Evolutionary conservation across 2,888 invertebrate species (phyloP), one percentile per base, ranked within the genome.

Genomic region (Apodemia zela): DNA sequence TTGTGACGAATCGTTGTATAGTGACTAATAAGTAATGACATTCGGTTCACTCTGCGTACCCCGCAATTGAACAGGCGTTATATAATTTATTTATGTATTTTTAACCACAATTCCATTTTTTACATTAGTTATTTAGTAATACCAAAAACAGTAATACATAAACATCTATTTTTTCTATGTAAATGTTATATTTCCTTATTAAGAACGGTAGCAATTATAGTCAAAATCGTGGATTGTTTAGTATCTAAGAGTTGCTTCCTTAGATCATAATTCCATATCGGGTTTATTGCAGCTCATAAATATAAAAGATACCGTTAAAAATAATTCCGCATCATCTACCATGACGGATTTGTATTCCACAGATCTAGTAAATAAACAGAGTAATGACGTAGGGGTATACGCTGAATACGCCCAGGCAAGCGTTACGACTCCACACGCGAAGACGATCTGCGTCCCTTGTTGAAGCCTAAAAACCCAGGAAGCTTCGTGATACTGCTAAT

Each of bases 391-490:
- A 84, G 82, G 8, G 0, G 15, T 25, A 57, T 29, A n/a, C 57
- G 29, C 15, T 17, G n/a, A 8, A 47, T 47, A 17, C 13, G 77
- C 61, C 78, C 82, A 79, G 82, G 84, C 82, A 84, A 84, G 85
- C 88, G 85, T 70, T 73, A 69, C 81, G 68, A 67, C 62, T 66
- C 70, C 71, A 77, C 87, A 85, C 84, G 86, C 84, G 75, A 79
- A 68, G 33, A 25, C 62, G 62, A 57, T 57, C 57, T 38, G 42
- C 38, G 61, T 73, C 70, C 75, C 72, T 62, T 65, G 67, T 73
- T 73, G 73, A 72, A 64, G 65, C 74, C 80, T 76, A 88, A 89
- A 90, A 89, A 88, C 82, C 80, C 72, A 87, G 89, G 88, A 90
- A 90, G 76, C 78, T 68, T 65, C 73, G 75, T 77, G 82, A 84